These are phyloP conservation scores for Sprattus sprattus DNA, from an alignment of 2,113 vertebrate species.

Conservation along the genomic window DNA sequence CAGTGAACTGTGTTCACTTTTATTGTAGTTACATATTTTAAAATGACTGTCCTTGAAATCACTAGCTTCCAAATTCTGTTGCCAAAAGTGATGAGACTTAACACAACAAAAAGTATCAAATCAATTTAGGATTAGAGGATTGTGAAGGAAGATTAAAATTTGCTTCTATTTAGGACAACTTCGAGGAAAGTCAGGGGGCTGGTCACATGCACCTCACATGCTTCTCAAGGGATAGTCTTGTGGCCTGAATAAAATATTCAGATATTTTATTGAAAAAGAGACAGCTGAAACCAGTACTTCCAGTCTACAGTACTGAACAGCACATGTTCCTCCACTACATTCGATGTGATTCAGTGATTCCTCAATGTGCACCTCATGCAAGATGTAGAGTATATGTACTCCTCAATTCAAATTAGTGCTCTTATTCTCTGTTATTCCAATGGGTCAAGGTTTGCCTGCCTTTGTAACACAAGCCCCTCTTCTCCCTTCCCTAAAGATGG, in stretches of 20 bases:
- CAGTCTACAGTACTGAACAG: background rate
- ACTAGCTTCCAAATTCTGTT: background rate
- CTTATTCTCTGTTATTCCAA: background rate
- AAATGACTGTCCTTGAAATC: background rate
- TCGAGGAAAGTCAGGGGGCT: constrained; percentile 41
- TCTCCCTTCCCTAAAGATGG: constrained; percentile 71
- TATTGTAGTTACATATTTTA: background rate
- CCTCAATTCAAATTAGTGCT: background rate
- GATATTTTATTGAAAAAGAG: background rate
- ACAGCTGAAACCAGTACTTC: background rate
- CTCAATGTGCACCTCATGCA: background rate
- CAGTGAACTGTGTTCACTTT: background rate
- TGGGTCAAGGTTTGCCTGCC: background rate
- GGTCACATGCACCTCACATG: constrained; percentile 67
- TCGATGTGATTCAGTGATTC: background rate
- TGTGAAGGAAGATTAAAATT: constrained; percentile 47
- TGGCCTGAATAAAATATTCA: constrained; percentile 40
- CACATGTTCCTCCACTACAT: background rate
- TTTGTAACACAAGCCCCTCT: constrained; percentile 42
- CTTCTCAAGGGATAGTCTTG: constrained; percentile 43
- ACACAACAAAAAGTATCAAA: constrained; percentile 31
- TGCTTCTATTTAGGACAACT: constrained; percentile 47
- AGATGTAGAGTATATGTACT: background rate
- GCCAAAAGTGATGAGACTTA: background rate
- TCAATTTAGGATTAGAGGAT: constrained; percentile 38